Evolutionary conservation across 1,140 invertebrate genomes (phyloP).

Genomic region (Vollenhovia emeryi): DNA sequence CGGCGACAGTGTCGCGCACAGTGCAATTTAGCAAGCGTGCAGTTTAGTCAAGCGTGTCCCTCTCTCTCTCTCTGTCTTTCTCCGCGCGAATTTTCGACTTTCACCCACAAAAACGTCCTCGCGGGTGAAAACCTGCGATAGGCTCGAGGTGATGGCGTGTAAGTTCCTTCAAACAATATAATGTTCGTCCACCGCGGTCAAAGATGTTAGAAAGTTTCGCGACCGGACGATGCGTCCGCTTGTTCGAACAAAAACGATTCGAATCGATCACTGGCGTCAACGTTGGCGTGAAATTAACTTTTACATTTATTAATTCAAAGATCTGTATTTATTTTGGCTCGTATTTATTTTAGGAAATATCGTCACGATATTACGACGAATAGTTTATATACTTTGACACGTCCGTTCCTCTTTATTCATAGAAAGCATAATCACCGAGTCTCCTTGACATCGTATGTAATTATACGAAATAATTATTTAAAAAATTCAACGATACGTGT

Average conservation of each 20-base stretch:
- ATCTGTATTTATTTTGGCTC: too few relatives aligned
- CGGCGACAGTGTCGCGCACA: conserved; percentile 16
- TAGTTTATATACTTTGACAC: not conserved
- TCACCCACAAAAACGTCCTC: conserved; percentile 55
- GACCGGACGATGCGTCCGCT: not conserved
- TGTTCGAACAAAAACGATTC: too few relatives aligned
- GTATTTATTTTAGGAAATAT: not conserved
- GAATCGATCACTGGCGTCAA: not conserved
- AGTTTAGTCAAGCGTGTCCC: conserved; percentile 20
- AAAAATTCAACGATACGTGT: not conserved
- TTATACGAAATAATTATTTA: not conserved
- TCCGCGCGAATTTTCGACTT: conserved; percentile 50
- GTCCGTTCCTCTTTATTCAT: not conserved
- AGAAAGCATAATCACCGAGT: not conserved
- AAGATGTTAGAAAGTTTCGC: conserved; percentile 9
- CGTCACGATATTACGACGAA: not conserved
- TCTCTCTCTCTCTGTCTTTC: too few relatives aligned
- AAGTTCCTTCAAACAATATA: conserved; percentile 10
- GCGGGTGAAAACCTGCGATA: conserved; percentile 53
- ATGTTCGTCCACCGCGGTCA: not conserved
- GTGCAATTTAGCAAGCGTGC: not conserved
- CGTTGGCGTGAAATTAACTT: not conserved
- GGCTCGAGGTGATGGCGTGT: conserved; percentile 34
- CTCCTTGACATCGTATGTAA: not conserved
- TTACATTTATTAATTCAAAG: not conserved